Base-by-base conservation (phyloP, 2,888 invertebrate species). In the Lepidonotus clava region DNA sequence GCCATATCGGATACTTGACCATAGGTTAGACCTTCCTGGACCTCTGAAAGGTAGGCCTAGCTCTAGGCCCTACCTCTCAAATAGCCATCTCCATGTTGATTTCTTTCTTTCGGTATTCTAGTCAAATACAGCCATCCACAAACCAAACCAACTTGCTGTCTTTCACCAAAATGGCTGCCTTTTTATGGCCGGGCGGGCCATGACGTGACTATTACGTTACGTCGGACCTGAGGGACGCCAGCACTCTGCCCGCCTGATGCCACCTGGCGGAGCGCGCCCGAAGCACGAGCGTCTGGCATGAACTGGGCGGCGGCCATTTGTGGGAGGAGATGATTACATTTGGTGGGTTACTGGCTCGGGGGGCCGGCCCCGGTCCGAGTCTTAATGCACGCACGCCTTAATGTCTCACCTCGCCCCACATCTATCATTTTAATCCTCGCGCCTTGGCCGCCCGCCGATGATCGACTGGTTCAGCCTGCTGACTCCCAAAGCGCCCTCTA, bases 381-480 rank as follows among this genome's bases (percentile, higher is more conserved):
- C 53, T 83, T 53, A 83, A 83, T 83, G 83, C 41, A 34, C 36
- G 2, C 83, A 18, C 51, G 34, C 83, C 56, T 51, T 56, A 83
- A 83, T 83, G 53, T 83, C 56, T n/a, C 83, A 83, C 83, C 83
- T 56, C 53, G 1, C 11, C 24, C 53, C 5, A 28, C 83, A 83
- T 83, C 56, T 83, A 83, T 83, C 83, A 83, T 83, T 83, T 83
- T 83, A 83, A 83, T 83, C 56, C 56, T 83, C 53, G 53, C 83
- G 51, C 83, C 83, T 56, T n/a, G 11, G 46, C 56, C 11, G 11
- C 36, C 56, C 38, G 38, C 56, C 53, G 56, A 83, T 56, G 53
- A 51, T 56, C 53, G 53, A 83, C 83, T 83, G 83, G 83, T 83
- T 21, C 32, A 21, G 38, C 53, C 51, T 24, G 34, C 83, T 34